Base-by-base conservation (phyloP, 2,113 vertebrate species). In the Arvicanthis niloticus region DNA sequence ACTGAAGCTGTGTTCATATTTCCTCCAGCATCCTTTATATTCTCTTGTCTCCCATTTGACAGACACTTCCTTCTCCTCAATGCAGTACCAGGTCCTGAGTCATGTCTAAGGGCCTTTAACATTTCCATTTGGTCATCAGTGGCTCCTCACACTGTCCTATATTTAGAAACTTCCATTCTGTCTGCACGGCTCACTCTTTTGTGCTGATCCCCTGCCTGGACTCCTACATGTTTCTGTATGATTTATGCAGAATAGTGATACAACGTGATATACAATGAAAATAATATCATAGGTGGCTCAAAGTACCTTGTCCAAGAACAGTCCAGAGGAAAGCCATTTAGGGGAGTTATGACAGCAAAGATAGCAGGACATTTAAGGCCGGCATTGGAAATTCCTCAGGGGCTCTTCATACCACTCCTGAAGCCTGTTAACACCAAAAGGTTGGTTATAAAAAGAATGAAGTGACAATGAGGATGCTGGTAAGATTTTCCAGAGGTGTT, bases 231-330 rank as follows among this genome's bases (percentile, higher is more conserved):
- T 60, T n/a, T 89, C 26, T 70, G 31, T 80, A 67, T n/a, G 70
- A 89, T 81, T 93, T 77, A 48, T 34, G 29, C 21, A 51, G 31
- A 17, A 76, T 67, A 51, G 45, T 58, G 76, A 89, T 78, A 60
- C 42, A 96, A 88, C 29, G 51, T 48, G 85, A 92, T 13, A 24
- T 56, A 77, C 34, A 87, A 68, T 17, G 65, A 80, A 77, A 0
- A 1, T 70, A 91, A 68, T 82, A 90, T 93, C 85, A 82, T 85
- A 91, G 93, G 42, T 62, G 16, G 2, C 37, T 76, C 67, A 77
- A 37, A 68, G 45, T 88, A 72, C 37, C 72, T 90, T 29, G 21
- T 75, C 72, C 60, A 51, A 48, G 48, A 91, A 67, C 19, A 40
- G 34, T 40, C 70, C 82, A 76, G 34, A 82, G 60, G 34, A 82